phyloP scores from a whole-genome alignment of 2,797 vertebrate genomes.

The Pampus argenteus region DNA sequence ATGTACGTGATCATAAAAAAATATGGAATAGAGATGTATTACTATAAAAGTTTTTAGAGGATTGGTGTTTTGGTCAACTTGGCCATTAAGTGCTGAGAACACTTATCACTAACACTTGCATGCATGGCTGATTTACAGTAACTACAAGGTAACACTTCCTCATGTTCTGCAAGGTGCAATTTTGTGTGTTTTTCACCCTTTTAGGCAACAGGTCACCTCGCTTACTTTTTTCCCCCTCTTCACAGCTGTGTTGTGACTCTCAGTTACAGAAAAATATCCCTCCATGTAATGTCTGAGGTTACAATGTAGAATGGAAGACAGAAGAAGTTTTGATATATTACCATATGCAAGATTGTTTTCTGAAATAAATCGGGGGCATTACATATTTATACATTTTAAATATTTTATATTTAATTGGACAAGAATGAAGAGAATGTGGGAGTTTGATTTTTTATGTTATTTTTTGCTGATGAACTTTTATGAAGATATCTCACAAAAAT shows the following conservation, averaged over 20 bases:
- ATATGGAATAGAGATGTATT: neutral
- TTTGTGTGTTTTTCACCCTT: constrained; percentile 12
- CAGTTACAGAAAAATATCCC: constrained; percentile 27
- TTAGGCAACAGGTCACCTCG: constrained; percentile 8
- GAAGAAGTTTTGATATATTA: neutral
- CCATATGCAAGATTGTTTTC: no score
- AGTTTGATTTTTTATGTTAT: no score
- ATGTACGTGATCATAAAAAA: neutral
- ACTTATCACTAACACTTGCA: neutral
- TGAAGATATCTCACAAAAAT: no score
- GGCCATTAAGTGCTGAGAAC: constrained; percentile 4
- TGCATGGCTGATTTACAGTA: neutral
- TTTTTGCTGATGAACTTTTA: no score
- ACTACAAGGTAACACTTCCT: neutral
- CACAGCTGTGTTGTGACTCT: constrained; percentile 21
- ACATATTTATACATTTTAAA: no score
- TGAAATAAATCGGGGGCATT: neutral
- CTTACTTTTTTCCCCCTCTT: constrained; percentile 31
- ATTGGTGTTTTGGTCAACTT: neutral
- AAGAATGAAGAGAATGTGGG: neutral
- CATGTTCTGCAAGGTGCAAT: neutral
- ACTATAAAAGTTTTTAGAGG: neutral
- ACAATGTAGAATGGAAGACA: neutral
- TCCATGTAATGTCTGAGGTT: neutral
- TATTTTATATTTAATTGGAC: no score